phyloP scores from a whole-genome alignment of 2,888 invertebrate genomes.

The Octodonta nipae region DNA sequence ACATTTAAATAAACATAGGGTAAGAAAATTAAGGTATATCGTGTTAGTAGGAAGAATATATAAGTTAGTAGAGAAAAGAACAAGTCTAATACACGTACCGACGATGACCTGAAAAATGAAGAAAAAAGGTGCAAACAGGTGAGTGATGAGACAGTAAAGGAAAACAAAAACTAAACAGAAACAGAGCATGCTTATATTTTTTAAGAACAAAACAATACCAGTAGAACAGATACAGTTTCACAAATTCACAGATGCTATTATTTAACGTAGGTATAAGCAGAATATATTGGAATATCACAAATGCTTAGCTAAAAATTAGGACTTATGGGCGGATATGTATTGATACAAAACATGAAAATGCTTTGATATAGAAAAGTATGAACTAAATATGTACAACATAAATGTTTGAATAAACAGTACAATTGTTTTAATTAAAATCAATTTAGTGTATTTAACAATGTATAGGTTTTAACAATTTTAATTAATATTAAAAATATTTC shows the following conservation, averaged over 20 bases:
- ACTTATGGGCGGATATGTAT: too few relatives aligned
- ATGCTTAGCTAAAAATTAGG: slow-evolving; percentile 9
- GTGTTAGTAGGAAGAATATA: slow-evolving; percentile 11
- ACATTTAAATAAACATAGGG: slow-evolving; percentile 4
- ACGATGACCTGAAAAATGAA: slow-evolving; percentile 52
- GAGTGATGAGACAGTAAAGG: slow-evolving; percentile 16
- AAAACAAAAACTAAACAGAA: slow-evolving; percentile 21
- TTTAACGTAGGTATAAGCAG: slow-evolving; percentile 7
- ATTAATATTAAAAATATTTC: too few relatives aligned
- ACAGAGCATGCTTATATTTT: slow-evolving; percentile 26
- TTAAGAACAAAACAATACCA: slow-evolving; percentile 16
- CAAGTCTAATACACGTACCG: slow-evolving; percentile 46
- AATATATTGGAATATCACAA: slow-evolving; percentile 6
- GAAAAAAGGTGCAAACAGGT: slow-evolving; percentile 32
- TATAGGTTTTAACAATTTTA: slow-evolving; percentile 7
- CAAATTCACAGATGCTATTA: slow-evolving; percentile 9
- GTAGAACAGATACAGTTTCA: slow-evolving; percentile 6
- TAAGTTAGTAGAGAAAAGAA: slow-evolving; percentile 10
- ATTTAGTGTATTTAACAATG: not conserved
- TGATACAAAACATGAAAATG: not conserved
- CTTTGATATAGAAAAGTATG: not conserved
- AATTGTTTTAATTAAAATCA: not conserved
- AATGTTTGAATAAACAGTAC: too few relatives aligned
- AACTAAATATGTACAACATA: too few relatives aligned
- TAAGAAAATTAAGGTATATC: slow-evolving; percentile 5